Evolutionary conservation across 2,888 invertebrate species (phyloP).

Genomic region (Aleiodes alternator): DNA sequence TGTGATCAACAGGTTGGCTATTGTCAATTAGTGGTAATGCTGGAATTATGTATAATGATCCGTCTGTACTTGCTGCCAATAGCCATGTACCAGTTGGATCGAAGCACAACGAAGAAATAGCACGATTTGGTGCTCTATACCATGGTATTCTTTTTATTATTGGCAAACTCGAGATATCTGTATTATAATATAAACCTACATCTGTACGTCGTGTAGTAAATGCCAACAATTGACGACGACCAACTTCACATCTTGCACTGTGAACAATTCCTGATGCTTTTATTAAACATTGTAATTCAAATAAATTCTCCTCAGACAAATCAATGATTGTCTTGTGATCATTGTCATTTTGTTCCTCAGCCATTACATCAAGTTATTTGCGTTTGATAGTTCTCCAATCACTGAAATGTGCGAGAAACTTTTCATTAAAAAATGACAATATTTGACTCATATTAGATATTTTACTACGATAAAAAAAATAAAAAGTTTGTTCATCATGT

Average conservation of each 20-base stretch:
- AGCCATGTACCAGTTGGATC: conserved; percentile 90
- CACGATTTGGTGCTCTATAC: conserved; percentile 68
- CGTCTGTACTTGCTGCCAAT: conserved; percentile 77
- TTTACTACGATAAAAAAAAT: not conserved
- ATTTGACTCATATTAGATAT: not conserved
- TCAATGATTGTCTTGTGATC: conserved; percentile 54
- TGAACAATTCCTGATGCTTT: conserved; percentile 66
- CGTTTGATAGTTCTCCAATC: too few species aligned
- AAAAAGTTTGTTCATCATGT: not conserved
- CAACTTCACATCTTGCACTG: conserved; percentile 67
- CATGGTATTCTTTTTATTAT: conserved; percentile 70
- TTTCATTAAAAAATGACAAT: not conserved
- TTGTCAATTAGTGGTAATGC: conserved; percentile 79
- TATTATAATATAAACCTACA: conserved; percentile 69
- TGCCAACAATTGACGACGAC: conserved; percentile 67
- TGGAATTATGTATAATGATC: conserved; percentile 80
- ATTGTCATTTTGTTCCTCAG: conserved; percentile 49
- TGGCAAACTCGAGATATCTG: conserved; percentile 60
- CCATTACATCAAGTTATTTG: conserved; percentile 53
- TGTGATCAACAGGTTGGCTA: conserved; percentile 77
- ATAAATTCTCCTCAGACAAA: conserved; percentile 64
- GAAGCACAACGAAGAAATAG: conserved; percentile 81
- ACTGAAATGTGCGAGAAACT: not conserved
- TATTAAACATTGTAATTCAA: conserved; percentile 70
- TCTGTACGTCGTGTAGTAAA: conserved; percentile 67